Conservation (phyloP, 2,113 vertebrate species). For the Labeo rohita region DNA sequence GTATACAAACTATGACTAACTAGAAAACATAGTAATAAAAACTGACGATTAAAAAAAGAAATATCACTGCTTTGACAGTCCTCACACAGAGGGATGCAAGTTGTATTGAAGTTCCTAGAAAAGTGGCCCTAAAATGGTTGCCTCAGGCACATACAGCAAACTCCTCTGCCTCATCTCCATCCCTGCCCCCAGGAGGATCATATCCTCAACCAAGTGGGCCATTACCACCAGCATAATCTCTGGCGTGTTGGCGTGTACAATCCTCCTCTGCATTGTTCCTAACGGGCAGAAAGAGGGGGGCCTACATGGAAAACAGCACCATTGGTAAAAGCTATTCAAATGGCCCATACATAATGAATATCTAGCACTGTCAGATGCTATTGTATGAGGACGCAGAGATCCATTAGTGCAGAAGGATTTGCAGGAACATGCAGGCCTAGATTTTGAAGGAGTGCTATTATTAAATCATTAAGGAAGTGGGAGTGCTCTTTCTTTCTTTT, state of each 20-base stretch:
- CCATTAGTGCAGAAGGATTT: constrained; percentile 75
- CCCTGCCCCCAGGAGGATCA: constrained; percentile 35
- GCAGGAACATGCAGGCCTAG: constrained; percentile 73
- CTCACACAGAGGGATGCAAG: not conserved
- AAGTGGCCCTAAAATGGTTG: not conserved
- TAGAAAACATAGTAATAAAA: too few relatives aligned
- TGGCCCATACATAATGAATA: constrained; percentile 77
- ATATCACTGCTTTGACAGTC: too few relatives aligned
- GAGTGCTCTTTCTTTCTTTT: constrained; percentile 44
- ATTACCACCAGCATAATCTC: constrained; percentile 43
- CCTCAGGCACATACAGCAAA: not conserved
- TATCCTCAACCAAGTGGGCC: constrained; percentile 44
- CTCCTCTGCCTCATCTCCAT: not conserved
- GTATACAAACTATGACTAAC: too few relatives aligned
- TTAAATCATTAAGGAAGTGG: constrained; percentile 76
- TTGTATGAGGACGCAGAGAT: constrained; percentile 69
- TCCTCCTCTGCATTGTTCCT: constrained; percentile 37
- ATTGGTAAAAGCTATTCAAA: constrained; percentile 75
- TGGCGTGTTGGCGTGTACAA: constrained; percentile 20
- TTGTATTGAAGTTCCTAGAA: not conserved
- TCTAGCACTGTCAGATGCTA: constrained; percentile 72
- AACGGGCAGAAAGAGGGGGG: constrained; percentile 52
- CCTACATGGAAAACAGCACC: constrained; percentile 71
- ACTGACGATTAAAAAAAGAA: not conserved
- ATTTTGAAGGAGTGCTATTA: constrained; percentile 74